Evolutionary conservation across 2,113 vertebrate genomes (phyloP), one percentile per base, ranked within the genome.

Genomic region (Candoia aspera): DNA sequence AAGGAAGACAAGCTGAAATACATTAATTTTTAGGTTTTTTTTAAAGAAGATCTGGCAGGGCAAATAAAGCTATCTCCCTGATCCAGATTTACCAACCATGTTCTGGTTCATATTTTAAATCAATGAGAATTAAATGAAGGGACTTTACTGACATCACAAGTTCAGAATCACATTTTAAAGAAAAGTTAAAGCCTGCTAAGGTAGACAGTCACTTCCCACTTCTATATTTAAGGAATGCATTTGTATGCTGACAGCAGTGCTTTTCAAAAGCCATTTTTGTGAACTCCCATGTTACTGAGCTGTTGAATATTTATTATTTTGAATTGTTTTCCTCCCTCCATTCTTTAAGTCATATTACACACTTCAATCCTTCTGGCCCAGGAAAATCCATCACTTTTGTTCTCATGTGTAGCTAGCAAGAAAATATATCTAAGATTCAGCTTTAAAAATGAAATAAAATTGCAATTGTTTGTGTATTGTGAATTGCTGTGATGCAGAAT

Each of bases 291-390:
- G 90, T 93, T 90, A 29, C 87, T 55, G 91, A 94, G 93, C 86
- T 90, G 79, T 91, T 95, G 60, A n/a, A 49, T 94, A 91, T 58
- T 92, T 94, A 93, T 84, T 83, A 64, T 93, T 11, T 24, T 89
- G 91, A 93, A 60, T 0, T 1, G 88, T 94, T 95, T 93, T 33
- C 13, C 89, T 46, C 90, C 64, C 92, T 92, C 79, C 87, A 92
- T 94, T n/a, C 85, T 92, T 93, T 88, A 94, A 93, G 91, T 3
- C 19, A 93, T 92, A 94, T 0, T 0, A 33, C 79, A 33, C 1
- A 0, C 89, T 94, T 91, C 62, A 79, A 90, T 94, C 94, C 37
- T 87, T 96, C 92, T 93, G 86, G 86, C 95, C 86, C 94, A 95
- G 93, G 58, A 84, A 92, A 92, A 92, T 92, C 87, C 87, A 92